Conservation (phyloP, 2,113 vertebrate genomes). For the Lycaon pictus region DNA sequence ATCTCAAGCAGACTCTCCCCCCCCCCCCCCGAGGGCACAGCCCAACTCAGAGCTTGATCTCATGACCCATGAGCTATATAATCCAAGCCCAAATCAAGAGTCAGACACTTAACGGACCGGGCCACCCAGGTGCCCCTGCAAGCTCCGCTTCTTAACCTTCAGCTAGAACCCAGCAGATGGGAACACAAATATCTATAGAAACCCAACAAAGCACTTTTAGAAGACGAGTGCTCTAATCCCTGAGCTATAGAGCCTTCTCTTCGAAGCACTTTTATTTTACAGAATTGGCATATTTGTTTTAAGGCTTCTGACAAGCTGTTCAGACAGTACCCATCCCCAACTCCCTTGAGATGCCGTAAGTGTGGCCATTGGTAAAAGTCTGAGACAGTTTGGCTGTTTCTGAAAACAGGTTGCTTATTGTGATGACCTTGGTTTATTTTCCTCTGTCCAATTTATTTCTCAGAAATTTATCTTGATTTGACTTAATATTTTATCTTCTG, state of each 20-base stretch:
- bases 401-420: background rate
- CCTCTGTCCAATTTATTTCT: constrained; percentile 30
- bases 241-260: background rate
- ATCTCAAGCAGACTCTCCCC: background rate
- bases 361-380: background rate
- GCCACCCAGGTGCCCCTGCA: background rate
- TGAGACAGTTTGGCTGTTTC: constrained; percentile 43
- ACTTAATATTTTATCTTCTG: background rate
- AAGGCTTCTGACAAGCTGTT: constrained; percentile 8
- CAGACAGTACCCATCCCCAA: background rate
- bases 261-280: constrained; percentile 44
- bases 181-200: background rate
- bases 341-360: background rate
- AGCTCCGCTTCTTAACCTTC: background rate
- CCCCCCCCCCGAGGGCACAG: background rate
- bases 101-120: background rate
- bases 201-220: background rate
- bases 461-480: constrained; percentile 34
- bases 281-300: background rate
- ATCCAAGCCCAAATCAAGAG: background rate
- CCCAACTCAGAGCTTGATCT: background rate
- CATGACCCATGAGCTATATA: background rate
- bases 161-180: background rate
- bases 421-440: constrained; percentile 34
- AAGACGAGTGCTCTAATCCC: background rate